Conservation (phyloP, 2,888 invertebrate genomes). For the Tenthredo notha region DNA sequence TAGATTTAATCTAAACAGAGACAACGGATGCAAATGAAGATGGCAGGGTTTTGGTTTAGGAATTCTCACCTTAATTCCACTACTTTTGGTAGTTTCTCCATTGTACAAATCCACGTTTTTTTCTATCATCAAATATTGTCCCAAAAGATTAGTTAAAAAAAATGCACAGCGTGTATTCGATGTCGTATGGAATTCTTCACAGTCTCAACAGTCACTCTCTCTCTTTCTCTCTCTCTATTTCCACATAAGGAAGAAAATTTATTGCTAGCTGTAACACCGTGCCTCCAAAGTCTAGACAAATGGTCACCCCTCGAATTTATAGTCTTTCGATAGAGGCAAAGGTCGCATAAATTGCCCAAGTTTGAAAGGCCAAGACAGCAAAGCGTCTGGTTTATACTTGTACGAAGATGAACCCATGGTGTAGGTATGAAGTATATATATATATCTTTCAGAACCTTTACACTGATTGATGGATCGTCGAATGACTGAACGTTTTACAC, state of each 20-base stretch:
- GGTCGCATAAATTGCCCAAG: conserved; percentile 56
- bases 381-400: conserved; percentile 3
- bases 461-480: conserved; percentile 24
- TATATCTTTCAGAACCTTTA: background rate
- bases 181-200: background rate
- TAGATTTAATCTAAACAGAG: conserved; percentile 12
- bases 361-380: conserved; percentile 41
- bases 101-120: background rate
- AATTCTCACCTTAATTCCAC: background rate
- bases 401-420: background rate
- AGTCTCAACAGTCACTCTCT: conserved; percentile 12
- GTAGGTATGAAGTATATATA: background rate
- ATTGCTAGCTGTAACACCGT: conserved; percentile 52
- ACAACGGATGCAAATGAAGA: conserved; percentile 36
- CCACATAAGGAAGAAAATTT: conserved; percentile 52
- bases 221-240: background rate
- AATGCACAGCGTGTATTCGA: background rate
- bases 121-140: background rate
- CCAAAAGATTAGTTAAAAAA: background rate
- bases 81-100: background rate
- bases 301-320: conserved; percentile 55
- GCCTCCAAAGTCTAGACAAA: conserved; percentile 54
- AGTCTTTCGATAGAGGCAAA: conserved; percentile 51
- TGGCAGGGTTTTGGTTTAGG: background rate
- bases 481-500: conserved; percentile 18